Conservation (phyloP, 2,888 invertebrate genomes). For the Ceraclea dissimilis region DNA sequence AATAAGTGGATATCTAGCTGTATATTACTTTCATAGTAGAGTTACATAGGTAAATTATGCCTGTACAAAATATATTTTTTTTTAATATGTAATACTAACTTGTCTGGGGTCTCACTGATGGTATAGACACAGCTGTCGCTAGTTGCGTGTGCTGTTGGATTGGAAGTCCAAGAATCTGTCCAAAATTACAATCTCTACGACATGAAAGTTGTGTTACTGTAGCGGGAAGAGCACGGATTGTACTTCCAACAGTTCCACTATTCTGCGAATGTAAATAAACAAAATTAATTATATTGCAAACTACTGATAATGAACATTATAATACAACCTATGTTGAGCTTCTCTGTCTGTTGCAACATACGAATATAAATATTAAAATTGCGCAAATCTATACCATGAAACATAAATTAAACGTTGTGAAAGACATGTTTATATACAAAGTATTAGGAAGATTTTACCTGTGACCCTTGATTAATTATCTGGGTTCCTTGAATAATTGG, state of each 20-base stretch:
- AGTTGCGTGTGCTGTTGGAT: not conserved
- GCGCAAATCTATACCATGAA: too few relatives aligned
- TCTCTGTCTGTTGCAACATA: too few relatives aligned
- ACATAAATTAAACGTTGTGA: too few relatives aligned
- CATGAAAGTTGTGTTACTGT: not conserved
- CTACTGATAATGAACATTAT: too few relatives aligned
- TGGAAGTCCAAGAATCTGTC: not conserved
- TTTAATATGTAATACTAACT: constrained; percentile 1
- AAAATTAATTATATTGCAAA: not conserved
- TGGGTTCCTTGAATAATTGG: constrained; percentile 42
- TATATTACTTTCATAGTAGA: too few relatives aligned
- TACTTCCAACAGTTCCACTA: not conserved
- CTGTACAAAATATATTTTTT: too few relatives aligned
- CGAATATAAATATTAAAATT: too few relatives aligned
- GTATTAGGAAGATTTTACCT: constrained; percentile 26
- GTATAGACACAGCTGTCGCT: not conserved
- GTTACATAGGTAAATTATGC: too few relatives aligned
- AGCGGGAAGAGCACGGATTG: not conserved
- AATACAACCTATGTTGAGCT: too few relatives aligned
- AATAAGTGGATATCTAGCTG: too few relatives aligned
- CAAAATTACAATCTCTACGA: not conserved
- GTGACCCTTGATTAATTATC: constrained; percentile 42
- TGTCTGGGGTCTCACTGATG: not conserved
- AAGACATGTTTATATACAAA: not conserved
- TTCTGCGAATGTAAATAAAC: not conserved